Conservation (phyloP, 2,888 invertebrate species). For the Lysandra coridon region DNA sequence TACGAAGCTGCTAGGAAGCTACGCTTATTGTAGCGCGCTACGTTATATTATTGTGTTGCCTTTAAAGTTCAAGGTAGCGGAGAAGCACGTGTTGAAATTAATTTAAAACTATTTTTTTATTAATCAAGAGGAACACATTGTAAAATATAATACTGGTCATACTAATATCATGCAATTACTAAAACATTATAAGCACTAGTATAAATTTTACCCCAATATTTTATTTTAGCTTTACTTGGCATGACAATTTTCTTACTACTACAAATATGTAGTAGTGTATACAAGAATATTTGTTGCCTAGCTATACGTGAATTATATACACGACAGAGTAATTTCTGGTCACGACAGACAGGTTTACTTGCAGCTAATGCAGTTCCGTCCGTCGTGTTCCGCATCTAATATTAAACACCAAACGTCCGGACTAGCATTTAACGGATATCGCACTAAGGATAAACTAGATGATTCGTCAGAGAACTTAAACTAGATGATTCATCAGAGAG, state of each 20-base stretch:
- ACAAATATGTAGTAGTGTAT: too few species aligned
- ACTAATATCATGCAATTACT: too few species aligned
- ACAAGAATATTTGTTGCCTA: too few species aligned
- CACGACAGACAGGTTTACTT: not conserved
- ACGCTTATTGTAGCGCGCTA: not conserved
- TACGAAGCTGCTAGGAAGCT: not conserved
- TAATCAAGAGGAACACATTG: too few species aligned
- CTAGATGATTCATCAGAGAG: too few species aligned
- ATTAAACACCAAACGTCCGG: conserved; percentile 1
- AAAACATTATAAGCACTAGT: too few species aligned
- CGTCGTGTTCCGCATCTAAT: not conserved
- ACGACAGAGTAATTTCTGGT: not conserved
- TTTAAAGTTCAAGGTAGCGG: not conserved
- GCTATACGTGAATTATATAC: not conserved
- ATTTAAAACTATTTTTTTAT: too few species aligned
- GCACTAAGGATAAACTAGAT: not conserved
- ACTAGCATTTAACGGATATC: not conserved
- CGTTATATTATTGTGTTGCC: not conserved
- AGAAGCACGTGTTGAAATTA: not conserved
- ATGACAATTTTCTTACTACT: too few species aligned
- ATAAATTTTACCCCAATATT: too few species aligned
- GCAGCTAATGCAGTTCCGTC: not conserved
- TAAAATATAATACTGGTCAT: too few species aligned
- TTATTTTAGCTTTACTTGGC: too few species aligned
- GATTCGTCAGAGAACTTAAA: not conserved